phyloP scores from a whole-genome alignment of 2,888 invertebrate species.

The Gastrophysa polygoni region DNA sequence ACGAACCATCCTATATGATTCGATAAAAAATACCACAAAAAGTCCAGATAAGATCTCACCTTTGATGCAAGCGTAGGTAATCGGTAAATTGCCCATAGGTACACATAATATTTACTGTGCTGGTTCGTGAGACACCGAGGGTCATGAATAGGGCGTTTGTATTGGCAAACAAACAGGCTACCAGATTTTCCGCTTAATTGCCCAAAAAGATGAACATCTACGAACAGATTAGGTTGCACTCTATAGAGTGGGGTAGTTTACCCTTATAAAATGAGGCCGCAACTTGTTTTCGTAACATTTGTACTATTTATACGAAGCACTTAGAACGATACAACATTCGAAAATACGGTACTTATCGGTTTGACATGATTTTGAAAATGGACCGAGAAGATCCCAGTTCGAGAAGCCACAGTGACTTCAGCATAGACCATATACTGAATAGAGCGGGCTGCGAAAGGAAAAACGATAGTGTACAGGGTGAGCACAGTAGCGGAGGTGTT shows the following conservation, averaged over 20 bases:
- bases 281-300: constrained; percentile 15
- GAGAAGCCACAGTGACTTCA: constrained; percentile 60
- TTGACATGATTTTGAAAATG: constrained; percentile 33
- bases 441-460: constrained; percentile 55
- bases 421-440: constrained; percentile 67
- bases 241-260: constrained; percentile 22
- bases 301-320: constrained; percentile 13
- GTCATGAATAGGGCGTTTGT: constrained; percentile 23
- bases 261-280: constrained; percentile 33
- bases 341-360: too few species aligned
- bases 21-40: constrained; percentile 21
- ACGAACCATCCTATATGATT: neutral
- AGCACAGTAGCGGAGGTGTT: constrained; percentile 2
- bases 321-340: neutral
- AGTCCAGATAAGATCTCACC: constrained; percentile 24
- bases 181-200: constrained; percentile 55
- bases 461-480: constrained; percentile 14
- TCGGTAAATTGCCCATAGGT: constrained; percentile 21
- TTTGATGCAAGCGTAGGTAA: neutral
- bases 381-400: constrained; percentile 21
- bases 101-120: constrained; percentile 16
- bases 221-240: constrained; percentile 32
- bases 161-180: constrained; percentile 43
- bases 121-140: constrained; percentile 24
- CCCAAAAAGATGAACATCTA: constrained; percentile 50